These are phyloP conservation scores for Drosophila bunnanda DNA, from an alignment of 2,888 invertebrate genomes.

Conservation along the genomic window DNA sequence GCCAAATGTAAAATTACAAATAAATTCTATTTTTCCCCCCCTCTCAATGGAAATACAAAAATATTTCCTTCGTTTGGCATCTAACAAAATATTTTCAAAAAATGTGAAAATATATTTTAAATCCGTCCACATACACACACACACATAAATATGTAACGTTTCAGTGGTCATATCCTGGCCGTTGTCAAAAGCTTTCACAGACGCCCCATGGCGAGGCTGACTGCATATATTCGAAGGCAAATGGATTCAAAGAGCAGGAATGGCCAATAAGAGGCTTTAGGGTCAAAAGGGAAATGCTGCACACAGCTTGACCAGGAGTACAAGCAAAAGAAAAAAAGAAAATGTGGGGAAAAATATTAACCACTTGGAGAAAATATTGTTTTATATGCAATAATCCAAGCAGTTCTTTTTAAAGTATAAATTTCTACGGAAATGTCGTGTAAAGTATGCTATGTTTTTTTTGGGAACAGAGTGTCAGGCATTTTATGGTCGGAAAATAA, in stretches of 20 bases:
- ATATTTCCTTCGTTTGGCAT: neutral
- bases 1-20: too few relatives aligned
- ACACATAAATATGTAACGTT: neutral
- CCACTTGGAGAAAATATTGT: neutral
- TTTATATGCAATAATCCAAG: too few relatives aligned
- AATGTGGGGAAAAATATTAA: neutral
- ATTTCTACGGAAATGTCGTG: too few relatives aligned
- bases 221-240: neutral
- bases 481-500: too few relatives aligned
- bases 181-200: conserved; percentile 1
- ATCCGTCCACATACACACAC: neutral
- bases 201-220: neutral
- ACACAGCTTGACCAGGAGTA: conserved; percentile 6
- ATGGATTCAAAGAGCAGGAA: neutral
- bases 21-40: too few relatives aligned
- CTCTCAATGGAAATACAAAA: too few relatives aligned
- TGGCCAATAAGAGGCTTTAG: conserved; percentile 24
- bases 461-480: too few relatives aligned
- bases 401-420: too few relatives aligned
- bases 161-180: conserved; percentile 1
- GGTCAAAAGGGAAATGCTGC: conserved; percentile 10
- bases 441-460: too few relatives aligned
- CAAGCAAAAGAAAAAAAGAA: neutral
- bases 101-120: neutral
- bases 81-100: neutral